Evolutionary conservation across 1,140 invertebrate genomes (phyloP), one percentile per base, ranked within the genome.

Genomic region (Philotrypesis tridentata): DNA sequence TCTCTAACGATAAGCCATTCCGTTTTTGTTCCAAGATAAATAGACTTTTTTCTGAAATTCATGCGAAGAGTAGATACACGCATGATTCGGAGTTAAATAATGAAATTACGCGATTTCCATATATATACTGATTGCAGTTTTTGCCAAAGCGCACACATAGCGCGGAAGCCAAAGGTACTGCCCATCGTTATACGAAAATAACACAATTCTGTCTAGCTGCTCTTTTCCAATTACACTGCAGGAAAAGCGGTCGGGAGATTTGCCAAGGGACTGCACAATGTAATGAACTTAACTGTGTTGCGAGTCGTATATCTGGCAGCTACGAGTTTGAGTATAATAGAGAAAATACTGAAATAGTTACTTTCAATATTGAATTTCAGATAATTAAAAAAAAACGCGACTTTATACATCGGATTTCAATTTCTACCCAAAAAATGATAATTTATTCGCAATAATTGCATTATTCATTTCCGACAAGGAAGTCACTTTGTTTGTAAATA

Each of bases 261-360:
- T 23, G 23, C 33, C 68, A 33, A 40, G 68, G 68, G 37, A 71
- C 33, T 40, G 31, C 33, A 71, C 68, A 33, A 12, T 23, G 68
- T 71, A 71, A 71, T 40, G 68, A 71, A 71, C 68, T 40, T 71
- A 71, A 7, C 33, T 71, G 68, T 40, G 68, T 12, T 33, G 40
- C n/a, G 40, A 71, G 40, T 40, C 68, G n/a, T 71, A 71, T 23
- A 25, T 71, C 33, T n/a, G 14, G 23, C 40, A 40, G 9, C 33
- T 71, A 71, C 33, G n/a, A 55, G 17, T 17, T 6, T 6, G 17
- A 48, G 17, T 14, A 48, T 48, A 48, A 48, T 12, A 70, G 37
- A 71, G 68, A 40, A 71, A 21, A 40, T 71, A 71, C 33, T 40
- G 9, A 40, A 14, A 40, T 40, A 37, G 40, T 71, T 40, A 71